These are phyloP conservation scores for Lasioglossum vierecki DNA, from an alignment of 2,888 invertebrate genomes.

Conservation along the genomic window DNA sequence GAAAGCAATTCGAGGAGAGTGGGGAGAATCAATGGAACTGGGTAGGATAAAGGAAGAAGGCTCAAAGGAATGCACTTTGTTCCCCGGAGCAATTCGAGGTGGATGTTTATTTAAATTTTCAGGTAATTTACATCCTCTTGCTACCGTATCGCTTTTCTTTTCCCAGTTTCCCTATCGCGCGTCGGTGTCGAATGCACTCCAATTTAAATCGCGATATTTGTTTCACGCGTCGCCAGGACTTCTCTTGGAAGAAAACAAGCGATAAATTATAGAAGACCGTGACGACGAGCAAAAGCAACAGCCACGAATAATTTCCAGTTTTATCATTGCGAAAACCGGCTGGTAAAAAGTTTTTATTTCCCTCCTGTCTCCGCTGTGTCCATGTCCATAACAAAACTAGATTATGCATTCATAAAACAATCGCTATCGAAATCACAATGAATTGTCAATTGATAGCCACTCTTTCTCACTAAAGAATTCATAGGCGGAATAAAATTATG, in stretches of 20 bases:
- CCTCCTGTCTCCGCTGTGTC: neutral
- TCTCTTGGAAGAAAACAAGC: neutral
- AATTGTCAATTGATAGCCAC: neutral
- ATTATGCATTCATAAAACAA: neutral
- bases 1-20: slow-evolving; percentile 15
- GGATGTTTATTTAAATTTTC: slow-evolving; percentile 71
- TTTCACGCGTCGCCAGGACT: slow-evolving; percentile 19
- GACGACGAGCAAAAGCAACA: neutral
- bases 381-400: neutral
- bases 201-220: slow-evolving; percentile 42
- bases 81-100: slow-evolving; percentile 46
- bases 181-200: slow-evolving; percentile 15
- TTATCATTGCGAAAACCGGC: neutral
- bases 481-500: neutral
- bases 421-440: neutral
- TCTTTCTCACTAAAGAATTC: neutral
- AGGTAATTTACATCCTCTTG: slow-evolving; percentile 70
- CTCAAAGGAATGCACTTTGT: slow-evolving; percentile 60
- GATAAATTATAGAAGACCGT: slow-evolving; percentile 7
- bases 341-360: neutral
- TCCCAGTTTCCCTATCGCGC: neutral
- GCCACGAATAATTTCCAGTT: neutral
- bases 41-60: slow-evolving; percentile 49
- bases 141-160: slow-evolving; percentile 50
- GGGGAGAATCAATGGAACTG: slow-evolving; percentile 50